phyloP scores from a whole-genome alignment of 2,797 vertebrate genomes.

The Chaetophractus vellerosus region DNA sequence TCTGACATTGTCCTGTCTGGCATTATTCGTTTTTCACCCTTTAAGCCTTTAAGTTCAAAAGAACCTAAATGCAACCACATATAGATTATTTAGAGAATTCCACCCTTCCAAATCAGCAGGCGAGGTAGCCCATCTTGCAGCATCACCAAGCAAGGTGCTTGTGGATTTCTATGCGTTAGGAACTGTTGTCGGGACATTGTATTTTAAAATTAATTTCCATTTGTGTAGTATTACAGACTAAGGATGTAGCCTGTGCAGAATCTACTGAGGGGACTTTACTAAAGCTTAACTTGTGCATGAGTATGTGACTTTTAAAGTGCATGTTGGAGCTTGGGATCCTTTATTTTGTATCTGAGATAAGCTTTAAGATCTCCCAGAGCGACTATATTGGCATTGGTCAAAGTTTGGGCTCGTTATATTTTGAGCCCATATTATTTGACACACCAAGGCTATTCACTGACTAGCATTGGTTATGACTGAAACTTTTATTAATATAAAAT shows the following conservation, averaged over 20 bases:
- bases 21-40: neutral
- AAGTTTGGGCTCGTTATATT: neutral
- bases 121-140: neutral
- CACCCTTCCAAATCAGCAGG: neutral
- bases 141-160: too few species aligned
- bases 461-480: neutral
- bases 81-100: neutral
- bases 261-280: neutral
- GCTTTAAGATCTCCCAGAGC: neutral
- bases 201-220: neutral
- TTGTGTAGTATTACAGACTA: neutral
- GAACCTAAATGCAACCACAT: neutral
- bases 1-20: neutral
- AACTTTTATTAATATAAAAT: neutral
- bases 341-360: neutral
- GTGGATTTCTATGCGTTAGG: too few species aligned
- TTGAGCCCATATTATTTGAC: neutral
- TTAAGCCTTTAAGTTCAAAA: neutral
- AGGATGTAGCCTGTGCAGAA: neutral
- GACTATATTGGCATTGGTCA: neutral
- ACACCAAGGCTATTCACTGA: neutral
- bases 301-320: neutral
- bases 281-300: neutral
- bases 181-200: neutral
- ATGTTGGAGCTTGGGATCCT: neutral